Conservation (phyloP, 2,888 invertebrate species). For the Dicranocentrus wangi region DNA sequence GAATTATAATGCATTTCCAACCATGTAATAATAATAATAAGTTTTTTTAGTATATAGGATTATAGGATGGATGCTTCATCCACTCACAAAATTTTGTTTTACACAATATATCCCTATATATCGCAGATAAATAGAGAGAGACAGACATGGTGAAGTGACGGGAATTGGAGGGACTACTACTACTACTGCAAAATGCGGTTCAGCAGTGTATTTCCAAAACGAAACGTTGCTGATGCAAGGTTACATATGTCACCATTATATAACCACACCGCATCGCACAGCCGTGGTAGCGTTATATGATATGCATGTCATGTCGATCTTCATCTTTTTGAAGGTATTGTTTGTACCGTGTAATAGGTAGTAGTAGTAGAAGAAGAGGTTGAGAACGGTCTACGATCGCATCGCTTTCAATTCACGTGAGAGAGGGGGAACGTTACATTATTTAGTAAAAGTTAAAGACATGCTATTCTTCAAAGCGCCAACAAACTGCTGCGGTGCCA, state of each 20-base stretch:
- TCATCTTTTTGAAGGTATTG: too few relatives aligned
- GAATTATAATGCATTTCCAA: neutral
- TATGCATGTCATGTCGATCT: neutral
- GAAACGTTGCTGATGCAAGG: conserved; percentile 21
- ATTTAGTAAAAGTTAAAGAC: too few relatives aligned
- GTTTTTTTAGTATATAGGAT: neutral
- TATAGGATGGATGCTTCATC: too few relatives aligned
- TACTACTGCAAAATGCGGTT: conserved; percentile 23
- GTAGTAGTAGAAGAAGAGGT: neutral
- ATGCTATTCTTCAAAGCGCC: too few relatives aligned
- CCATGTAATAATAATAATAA: neutral
- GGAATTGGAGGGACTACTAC: neutral
- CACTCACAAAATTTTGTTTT: too few relatives aligned
- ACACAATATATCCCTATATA: neutral
- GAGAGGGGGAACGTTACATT: too few relatives aligned
- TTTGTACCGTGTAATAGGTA: neutral
- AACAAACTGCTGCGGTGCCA: too few relatives aligned
- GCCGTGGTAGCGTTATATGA: neutral
- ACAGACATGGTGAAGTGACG: neutral
- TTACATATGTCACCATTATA: conserved; percentile 16
- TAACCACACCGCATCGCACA: conserved; percentile 4
- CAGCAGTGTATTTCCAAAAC: neutral
- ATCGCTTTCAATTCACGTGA: too few relatives aligned
- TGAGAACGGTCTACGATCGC: neutral
- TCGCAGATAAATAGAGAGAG: neutral